Conservation (phyloP, 2,797 vertebrate genomes). For the Cuniculus paca region DNA sequence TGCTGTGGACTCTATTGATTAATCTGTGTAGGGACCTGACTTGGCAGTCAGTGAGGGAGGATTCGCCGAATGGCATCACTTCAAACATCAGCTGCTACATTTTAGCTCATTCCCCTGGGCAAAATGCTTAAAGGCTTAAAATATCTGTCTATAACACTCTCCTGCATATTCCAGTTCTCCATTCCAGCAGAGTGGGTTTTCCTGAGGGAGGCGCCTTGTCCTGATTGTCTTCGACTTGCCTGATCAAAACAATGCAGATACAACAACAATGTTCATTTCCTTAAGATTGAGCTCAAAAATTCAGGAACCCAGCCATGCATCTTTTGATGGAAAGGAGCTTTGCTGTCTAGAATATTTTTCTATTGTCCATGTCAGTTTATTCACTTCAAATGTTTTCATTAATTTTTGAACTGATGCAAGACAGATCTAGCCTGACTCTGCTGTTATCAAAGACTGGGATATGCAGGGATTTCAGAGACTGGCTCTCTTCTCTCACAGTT, state of each 20-base stretch:
- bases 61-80: constrained; percentile 56
- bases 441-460: constrained; percentile 87
- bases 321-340: constrained; percentile 13
- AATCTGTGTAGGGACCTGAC: constrained; percentile 50
- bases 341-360: background rate
- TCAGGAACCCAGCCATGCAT: background rate
- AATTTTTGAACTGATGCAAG: background rate
- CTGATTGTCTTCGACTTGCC: constrained; percentile 46
- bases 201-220: constrained; percentile 4
- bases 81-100: constrained; percentile 66
- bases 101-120: constrained; percentile 70
- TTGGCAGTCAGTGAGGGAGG: constrained; percentile 60
- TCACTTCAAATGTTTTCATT: background rate
- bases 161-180: constrained; percentile 89
- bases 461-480: constrained; percentile 86
- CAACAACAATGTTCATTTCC: background rate
- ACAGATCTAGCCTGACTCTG: constrained; percentile 58
- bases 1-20: constrained; percentile 25
- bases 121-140: constrained; percentile 91
- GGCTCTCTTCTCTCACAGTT: constrained; percentile 88
- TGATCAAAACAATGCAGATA: background rate
- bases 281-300: constrained; percentile 4
- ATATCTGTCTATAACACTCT: constrained; percentile 80
- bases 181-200: constrained; percentile 75
- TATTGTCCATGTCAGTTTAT: background rate